Percentiles rank a stretch among this genome's conserved stretches.
Conservation (phyloP, 2,888 invertebrate genomes). For the Ennomos quercinarius region DNA sequence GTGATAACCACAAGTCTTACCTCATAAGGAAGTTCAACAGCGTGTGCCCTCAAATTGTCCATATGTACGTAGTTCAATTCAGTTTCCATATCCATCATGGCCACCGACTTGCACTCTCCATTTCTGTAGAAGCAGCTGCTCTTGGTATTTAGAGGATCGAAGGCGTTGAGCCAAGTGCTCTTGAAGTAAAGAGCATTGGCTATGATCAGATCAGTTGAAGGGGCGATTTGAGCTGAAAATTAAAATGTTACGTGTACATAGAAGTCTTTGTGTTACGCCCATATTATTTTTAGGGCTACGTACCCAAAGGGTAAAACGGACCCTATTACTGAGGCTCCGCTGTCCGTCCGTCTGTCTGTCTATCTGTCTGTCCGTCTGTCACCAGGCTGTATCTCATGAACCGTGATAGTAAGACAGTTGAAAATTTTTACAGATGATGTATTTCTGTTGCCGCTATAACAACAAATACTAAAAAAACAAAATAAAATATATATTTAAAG, state of each 20-base stretch:
- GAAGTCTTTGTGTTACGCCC: too few relatives aligned
- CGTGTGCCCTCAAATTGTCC: slow-evolving; percentile 84
- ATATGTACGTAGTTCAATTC: slow-evolving; percentile 85
- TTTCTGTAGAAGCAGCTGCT: slow-evolving; percentile 82
- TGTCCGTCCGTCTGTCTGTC: too few relatives aligned
- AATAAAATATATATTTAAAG: too few relatives aligned
- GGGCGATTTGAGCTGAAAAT: slow-evolving; percentile 75
- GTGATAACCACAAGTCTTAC: slow-evolving; percentile 61
- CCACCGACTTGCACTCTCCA: slow-evolving; percentile 73
- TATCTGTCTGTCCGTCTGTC: too few relatives aligned
- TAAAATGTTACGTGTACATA: neutral
- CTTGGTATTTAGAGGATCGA: slow-evolving; percentile 79
- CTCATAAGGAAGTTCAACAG: slow-evolving; percentile 88
- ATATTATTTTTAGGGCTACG: too few relatives aligned
- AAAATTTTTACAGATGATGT: too few relatives aligned
- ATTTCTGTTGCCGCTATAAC: too few relatives aligned
- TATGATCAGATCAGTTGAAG: slow-evolving; percentile 81
- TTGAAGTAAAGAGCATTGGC: slow-evolving; percentile 89
- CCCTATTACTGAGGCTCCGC: too few relatives aligned
- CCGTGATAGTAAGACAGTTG: too few relatives aligned
- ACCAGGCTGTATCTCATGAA: too few relatives aligned
- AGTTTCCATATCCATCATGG: slow-evolving; percentile 86
- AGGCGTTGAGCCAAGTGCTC: slow-evolving; percentile 86
- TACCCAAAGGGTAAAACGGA: too few relatives aligned
- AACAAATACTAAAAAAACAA: too few relatives aligned